Percentiles rank a stretch among this genome's conserved stretches.
phyloP scores from a whole-genome alignment of 2,888 invertebrate species.

The Copidosoma aretas region DNA sequence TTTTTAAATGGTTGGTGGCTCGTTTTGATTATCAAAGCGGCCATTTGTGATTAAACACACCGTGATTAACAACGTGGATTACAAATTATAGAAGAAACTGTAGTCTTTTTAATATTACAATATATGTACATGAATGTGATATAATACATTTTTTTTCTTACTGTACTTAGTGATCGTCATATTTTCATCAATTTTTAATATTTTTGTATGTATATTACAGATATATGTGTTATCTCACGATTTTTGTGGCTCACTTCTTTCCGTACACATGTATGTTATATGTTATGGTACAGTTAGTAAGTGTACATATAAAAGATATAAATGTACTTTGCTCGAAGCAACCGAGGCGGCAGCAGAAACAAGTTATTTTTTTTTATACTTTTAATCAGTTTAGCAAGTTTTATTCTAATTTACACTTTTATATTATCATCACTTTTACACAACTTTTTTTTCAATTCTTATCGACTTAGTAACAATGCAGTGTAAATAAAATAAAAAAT shows the following conservation, averaged over 20 bases:
- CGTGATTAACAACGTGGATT: conserved; percentile 40
- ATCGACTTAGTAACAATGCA: neutral
- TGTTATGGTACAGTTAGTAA: conserved; percentile 28
- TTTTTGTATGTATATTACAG: conserved; percentile 21
- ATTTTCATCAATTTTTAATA: conserved; percentile 11
- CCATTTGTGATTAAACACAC: conserved; percentile 39
- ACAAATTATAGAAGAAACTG: neutral
- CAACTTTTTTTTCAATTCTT: neutral
- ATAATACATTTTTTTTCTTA: too few species aligned
- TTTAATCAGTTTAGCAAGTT: neutral
- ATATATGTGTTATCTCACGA: conserved; percentile 26
- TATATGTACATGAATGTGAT: conserved; percentile 5
- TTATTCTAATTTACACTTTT: neutral
- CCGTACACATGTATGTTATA: conserved; percentile 22
- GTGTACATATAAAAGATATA: conserved; percentile 11
- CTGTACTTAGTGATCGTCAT: neutral
- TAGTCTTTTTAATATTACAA: neutral
- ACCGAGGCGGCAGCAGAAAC: conserved; percentile 37
- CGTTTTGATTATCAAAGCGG: conserved; percentile 5
- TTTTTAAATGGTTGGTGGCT: neutral
- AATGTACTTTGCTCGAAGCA: conserved; percentile 32
- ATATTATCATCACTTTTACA: neutral
- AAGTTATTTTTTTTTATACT: neutral
- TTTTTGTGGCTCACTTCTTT: conserved; percentile 27
- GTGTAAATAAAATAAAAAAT: neutral